Conservation (phyloP, 2,797 vertebrate species). For the Yasuhikotakia modesta region DNA sequence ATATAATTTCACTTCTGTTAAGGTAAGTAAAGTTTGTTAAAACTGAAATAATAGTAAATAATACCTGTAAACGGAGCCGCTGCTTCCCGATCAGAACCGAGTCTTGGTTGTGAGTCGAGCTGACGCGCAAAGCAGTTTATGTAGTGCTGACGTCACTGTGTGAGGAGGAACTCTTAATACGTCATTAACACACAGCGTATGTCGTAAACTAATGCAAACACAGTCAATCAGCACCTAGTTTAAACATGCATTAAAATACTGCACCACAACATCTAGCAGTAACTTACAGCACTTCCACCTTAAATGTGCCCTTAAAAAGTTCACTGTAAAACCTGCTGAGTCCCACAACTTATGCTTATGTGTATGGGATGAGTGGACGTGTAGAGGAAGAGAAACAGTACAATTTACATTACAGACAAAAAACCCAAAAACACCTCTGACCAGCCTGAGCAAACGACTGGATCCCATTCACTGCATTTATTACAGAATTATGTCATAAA, state of each 20-base stretch:
- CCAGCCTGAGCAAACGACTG: not conserved
- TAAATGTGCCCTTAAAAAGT: not conserved
- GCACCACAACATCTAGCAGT: not conserved
- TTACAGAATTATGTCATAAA: slow-evolving; percentile 4
- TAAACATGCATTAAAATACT: too few species aligned
- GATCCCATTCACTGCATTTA: not conserved
- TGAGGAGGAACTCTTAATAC: slow-evolving; percentile 7
- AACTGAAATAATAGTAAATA: too few species aligned
- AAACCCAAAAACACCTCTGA: not conserved
- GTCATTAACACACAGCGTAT: not conserved
- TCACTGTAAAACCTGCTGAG: not conserved
- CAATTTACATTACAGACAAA: not conserved
- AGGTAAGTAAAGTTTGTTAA: too few species aligned
- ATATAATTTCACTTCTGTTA: too few species aligned
- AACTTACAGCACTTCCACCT: slow-evolving; percentile 2
- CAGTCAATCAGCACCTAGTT: not conserved
- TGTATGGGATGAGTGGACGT: too few species aligned
- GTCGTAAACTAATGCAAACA: not conserved
- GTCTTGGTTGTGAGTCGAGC: too few species aligned
- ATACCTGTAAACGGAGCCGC: not conserved
- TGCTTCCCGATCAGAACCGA: not conserved
- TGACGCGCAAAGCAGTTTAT: not conserved
- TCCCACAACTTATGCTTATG: not conserved
- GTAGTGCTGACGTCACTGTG: not conserved
- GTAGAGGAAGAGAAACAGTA: not conserved